These are phyloP conservation scores for Rattus rattus DNA, from an alignment of 2,113 vertebrate species.

Conservation along the genomic window DNA sequence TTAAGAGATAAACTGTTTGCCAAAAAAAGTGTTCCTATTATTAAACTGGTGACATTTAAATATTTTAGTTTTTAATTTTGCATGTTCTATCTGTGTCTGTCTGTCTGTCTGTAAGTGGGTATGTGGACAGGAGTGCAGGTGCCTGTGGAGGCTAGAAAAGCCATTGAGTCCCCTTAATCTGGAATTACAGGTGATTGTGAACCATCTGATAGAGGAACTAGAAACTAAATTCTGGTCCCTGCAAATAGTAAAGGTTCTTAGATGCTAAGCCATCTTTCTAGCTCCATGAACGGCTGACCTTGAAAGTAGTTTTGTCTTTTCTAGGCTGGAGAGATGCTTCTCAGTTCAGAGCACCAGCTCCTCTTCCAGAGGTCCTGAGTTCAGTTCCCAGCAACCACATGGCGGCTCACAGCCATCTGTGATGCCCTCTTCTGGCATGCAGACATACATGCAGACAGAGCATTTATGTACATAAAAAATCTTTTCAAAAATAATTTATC, in stretches of 20 bases:
- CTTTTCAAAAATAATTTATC: slow-evolving; percentile 31
- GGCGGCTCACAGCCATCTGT: neutral
- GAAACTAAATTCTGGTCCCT: neutral
- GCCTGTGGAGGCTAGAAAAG: neutral
- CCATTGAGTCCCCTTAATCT: neutral
- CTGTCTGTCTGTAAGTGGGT: neutral
- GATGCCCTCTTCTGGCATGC: neutral
- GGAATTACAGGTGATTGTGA: neutral
- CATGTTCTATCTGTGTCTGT: neutral
- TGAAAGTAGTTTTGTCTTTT: slow-evolving; percentile 44
- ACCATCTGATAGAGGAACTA: neutral
- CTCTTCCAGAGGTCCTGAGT: neutral
- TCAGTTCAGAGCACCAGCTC: neutral
- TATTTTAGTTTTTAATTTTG: neutral
- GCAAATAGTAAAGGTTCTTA: neutral
- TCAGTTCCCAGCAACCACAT: neutral
- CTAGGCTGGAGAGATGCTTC: neutral
- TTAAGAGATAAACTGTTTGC: no score
- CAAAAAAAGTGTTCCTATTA: neutral
- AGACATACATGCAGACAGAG: neutral
- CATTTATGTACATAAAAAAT: neutral
- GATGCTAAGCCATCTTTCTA: neutral
- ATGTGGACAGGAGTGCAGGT: neutral
- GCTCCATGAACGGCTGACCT: neutral
- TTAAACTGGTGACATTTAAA: slow-evolving; percentile 47